These are phyloP conservation scores for Microcebus griseorufus DNA, from an alignment of 2,113 vertebrate species.

Conservation along the genomic window DNA sequence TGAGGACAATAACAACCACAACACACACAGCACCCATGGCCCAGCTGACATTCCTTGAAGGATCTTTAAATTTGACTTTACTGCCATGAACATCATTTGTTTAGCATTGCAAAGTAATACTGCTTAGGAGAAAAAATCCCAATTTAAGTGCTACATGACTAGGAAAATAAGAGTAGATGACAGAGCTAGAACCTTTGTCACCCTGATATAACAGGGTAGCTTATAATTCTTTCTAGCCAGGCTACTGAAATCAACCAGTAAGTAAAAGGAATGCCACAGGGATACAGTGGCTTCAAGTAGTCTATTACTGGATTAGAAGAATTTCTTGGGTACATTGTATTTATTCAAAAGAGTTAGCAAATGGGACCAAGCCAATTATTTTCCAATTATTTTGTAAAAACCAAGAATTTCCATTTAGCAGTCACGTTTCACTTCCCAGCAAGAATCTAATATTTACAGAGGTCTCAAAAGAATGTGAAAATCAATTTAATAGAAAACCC, in stretches of 20 bases:
- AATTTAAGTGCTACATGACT: neutral
- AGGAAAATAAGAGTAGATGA: neutral
- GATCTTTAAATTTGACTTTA: neutral
- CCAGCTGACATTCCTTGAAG: neutral
- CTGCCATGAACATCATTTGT: neutral
- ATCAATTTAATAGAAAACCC: neutral
- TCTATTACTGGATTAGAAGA: neutral
- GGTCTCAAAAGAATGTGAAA: neutral
- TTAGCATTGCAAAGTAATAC: neutral
- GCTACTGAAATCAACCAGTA: neutral
- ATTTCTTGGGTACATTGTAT: neutral
- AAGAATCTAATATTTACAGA: neutral
- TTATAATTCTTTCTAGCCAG: neutral
- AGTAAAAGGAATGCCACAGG: neutral
- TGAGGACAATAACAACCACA: neutral
- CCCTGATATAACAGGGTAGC: neutral
- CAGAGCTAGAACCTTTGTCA: neutral
- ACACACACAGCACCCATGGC: neutral
- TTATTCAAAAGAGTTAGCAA: slow-evolving; percentile 2
- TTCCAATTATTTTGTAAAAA: slow-evolving; percentile 19
- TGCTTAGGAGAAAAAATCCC: neutral
- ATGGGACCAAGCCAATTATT: neutral
- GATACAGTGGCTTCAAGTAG: neutral
- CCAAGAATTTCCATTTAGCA: neutral
- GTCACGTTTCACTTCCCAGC: slow-evolving; percentile 21